Percentiles rank a stretch among this genome's conserved stretches.
These are phyloP conservation scores for Dasypolia templi DNA, from an alignment of 2,888 invertebrate species.

Conservation along the genomic window DNA sequence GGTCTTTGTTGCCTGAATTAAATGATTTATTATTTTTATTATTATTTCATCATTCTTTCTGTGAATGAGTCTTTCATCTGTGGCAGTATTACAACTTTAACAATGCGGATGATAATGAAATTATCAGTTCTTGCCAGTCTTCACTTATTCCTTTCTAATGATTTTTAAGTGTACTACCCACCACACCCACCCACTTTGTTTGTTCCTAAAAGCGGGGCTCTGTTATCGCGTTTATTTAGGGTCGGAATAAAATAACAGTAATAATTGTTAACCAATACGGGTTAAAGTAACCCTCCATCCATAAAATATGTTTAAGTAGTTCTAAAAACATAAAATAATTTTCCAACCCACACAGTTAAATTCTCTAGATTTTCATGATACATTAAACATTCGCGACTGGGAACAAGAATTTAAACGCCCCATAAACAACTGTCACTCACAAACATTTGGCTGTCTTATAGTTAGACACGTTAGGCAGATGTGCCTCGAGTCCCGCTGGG, in stretches of 20 bases:
- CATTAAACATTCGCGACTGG: conserved; percentile 27
- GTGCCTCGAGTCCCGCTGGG: conserved; percentile 18
- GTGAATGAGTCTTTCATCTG: not conserved
- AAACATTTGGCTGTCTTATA: conserved; percentile 16
- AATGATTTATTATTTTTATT: too few relatives aligned
- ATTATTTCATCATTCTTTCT: too few relatives aligned
- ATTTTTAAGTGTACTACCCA: too few relatives aligned
- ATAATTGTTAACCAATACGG: not conserved
- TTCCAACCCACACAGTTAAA: not conserved
- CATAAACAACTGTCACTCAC: conserved; percentile 34
- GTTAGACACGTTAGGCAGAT: conserved; percentile 25
- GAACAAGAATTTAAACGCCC: conserved; percentile 18
- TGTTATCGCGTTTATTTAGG: not conserved
- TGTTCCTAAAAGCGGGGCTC: too few relatives aligned
- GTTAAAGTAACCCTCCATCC: not conserved
- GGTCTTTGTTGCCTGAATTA: too few relatives aligned
- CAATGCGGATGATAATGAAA: not conserved
- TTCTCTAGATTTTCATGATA: conserved; percentile 15
- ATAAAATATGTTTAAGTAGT: not conserved
- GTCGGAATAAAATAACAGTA: not conserved
- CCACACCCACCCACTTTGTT: too few relatives aligned
- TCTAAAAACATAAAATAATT: conserved; percentile 1
- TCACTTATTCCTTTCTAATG: too few relatives aligned
- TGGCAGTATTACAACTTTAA: not conserved
- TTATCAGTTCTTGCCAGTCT: not conserved